Evolutionary conservation across 2,797 vertebrate species (phyloP), one percentile per base, ranked within the genome.

Genomic region (Syngnathus rostellatus): DNA sequence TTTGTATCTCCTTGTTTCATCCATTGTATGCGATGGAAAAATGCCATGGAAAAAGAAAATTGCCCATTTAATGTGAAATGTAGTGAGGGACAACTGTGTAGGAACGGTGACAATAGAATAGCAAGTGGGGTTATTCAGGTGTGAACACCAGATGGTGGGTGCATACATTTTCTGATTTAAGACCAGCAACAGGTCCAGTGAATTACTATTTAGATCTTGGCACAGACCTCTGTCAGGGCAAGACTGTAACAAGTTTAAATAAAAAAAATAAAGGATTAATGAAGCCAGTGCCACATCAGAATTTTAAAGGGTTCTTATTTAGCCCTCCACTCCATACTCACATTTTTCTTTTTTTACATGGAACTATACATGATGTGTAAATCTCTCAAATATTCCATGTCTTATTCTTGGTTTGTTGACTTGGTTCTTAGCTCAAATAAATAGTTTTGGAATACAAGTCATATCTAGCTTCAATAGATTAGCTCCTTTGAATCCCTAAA

Each of bases 401-500:
- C 61, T 31, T 43, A 45, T 46, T 46, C 19, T 7, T 14, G 14
- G 8, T 66, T 69, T 72, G 51, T 63, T 67, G 17, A 70, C 51
- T 66, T 55, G 2, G 64, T 17, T 14, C 69, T 5, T 46, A 25
- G 25, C 10, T 64, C 10, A 39, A 4, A 25, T 48, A 46, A 41
- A 74, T 31, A 61, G 69, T 23, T 63, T 14, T 57, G n/a, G n/a
- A 8, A 43, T 68, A 31, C 62, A 77, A 71, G 4, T 31, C 11
- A 46, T 37, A 50, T 37, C 17, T 12, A 14, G 59, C 23, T 46
- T 63, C 45, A 51, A 51, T 38, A 68, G 21, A 72, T 65, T n/a
- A 8, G 17, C 75, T 77, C 72, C 65, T 77, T 66, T 72, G 50
- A 72, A 81, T 81, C 77, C 68, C 74, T 77, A 76, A 75, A 65